These are phyloP conservation scores for Lithobius niger DNA, from an alignment of 1,140 invertebrate species.

Conservation along the genomic window DNA sequence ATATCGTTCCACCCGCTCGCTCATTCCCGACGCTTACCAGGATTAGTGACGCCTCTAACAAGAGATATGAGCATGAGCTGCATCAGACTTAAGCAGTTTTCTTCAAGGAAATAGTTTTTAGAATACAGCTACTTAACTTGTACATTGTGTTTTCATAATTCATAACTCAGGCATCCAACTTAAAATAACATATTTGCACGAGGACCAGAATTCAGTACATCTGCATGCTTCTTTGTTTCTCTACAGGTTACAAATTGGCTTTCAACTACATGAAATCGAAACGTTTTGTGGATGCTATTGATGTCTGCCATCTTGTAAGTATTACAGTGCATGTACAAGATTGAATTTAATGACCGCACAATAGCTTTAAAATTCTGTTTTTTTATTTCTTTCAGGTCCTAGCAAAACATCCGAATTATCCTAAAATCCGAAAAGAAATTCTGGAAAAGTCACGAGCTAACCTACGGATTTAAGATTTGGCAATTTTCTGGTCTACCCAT, in stretches of 20 bases:
- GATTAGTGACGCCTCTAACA: too few relatives aligned
- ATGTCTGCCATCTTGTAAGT: conserved; percentile 58
- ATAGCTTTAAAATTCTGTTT: not conserved
- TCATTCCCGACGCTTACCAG: too few relatives aligned
- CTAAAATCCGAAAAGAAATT: conserved; percentile 82
- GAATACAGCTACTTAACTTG: conserved; percentile 10
- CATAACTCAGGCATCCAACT: conserved; percentile 5
- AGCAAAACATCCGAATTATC: conserved; percentile 69
- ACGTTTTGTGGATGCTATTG: conserved; percentile 71
- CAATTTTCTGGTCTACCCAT: too few relatives aligned
- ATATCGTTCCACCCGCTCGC: too few relatives aligned
- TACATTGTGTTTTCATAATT: not conserved
- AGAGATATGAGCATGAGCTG: too few relatives aligned
- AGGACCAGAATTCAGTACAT: conserved; percentile 6
- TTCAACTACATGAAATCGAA: conserved; percentile 86
- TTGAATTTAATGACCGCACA: not conserved
- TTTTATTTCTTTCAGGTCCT: conserved; percentile 40
- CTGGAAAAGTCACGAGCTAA: conserved; percentile 82
- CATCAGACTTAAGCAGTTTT: too few relatives aligned
- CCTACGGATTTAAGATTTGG: conserved; percentile 52
- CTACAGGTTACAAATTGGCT: conserved; percentile 73
- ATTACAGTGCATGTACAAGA: not conserved
- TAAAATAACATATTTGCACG: not conserved
- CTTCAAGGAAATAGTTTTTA: too few relatives aligned
- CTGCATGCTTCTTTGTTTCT: conserved; percentile 14